Evolutionary conservation across 2,888 invertebrate species (phyloP).

Genomic region (Ornithoptera priamus): DNA sequence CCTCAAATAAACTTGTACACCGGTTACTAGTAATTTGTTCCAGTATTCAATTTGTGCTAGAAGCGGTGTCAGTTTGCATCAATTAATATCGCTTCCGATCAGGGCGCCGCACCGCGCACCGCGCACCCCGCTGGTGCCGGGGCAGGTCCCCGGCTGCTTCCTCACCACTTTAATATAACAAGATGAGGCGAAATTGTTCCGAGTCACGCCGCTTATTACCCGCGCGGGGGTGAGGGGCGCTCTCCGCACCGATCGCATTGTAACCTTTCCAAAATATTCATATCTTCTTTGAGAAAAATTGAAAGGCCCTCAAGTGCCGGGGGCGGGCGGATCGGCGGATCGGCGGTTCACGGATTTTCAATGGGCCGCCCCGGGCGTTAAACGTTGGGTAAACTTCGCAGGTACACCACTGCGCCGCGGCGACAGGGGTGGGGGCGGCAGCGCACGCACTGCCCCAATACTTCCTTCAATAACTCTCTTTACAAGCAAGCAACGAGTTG

Average conservation of each 20-base stretch:
- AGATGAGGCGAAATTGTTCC: slow-evolving; percentile 66
- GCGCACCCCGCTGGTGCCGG: too few relatives aligned
- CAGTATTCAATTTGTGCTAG: too few relatives aligned
- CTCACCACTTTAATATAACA: slow-evolving; percentile 60
- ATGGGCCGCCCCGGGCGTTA: background rate
- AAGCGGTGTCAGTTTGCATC: slow-evolving; percentile 1
- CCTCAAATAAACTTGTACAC: too few relatives aligned
- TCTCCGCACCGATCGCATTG: slow-evolving; percentile 74
- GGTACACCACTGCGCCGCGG: too few relatives aligned
- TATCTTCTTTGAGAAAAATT: slow-evolving; percentile 43
- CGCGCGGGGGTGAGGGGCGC: slow-evolving; percentile 56
- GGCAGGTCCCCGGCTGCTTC: slow-evolving; percentile 37
- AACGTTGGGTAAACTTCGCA: background rate
- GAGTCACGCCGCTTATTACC: slow-evolving; percentile 76
- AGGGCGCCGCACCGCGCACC: slow-evolving; percentile 8
- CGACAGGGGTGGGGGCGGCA: too few relatives aligned
- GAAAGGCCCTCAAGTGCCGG: slow-evolving; percentile 33
- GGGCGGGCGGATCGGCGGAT: slow-evolving; percentile 16
- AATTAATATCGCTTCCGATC: slow-evolving; percentile 3
- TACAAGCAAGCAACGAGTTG: too few relatives aligned
- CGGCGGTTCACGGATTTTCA: slow-evolving; percentile 21
- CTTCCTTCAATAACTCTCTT: too few relatives aligned
- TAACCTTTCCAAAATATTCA: slow-evolving; percentile 62
- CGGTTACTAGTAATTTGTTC: too few relatives aligned
- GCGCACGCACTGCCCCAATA: too few relatives aligned